Evolutionary conservation across 1,140 invertebrate species (phyloP), one percentile per base, ranked within the genome.

Genomic region (Ostrea denselamellosa): DNA sequence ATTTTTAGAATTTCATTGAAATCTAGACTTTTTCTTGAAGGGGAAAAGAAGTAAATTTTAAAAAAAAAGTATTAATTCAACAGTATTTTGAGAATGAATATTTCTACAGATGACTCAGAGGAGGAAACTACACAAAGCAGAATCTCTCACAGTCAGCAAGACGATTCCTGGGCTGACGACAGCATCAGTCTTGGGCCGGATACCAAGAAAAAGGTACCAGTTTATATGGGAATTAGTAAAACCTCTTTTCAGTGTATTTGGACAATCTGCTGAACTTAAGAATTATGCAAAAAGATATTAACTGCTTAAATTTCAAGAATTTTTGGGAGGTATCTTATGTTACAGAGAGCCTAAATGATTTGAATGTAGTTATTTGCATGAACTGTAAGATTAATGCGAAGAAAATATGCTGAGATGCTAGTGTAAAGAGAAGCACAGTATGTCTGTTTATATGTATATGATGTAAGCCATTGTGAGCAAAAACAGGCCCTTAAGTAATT

Each of bases 201-300:
- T 12, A 44, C 10, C 52, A 85, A 85, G 83, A 85, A 85, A 56
- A 85, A 85, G 83, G 83, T 85, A 85, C 25, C 25, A 77, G 68
- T 77, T 17, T 12, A 77, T 17, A 77, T 22, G 68, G 65, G 25
- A 77, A 77, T 14, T 34, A 12, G 22, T 34, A 12, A n/a, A 7
- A 3, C 5, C 3, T 62, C 2, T n/a, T 58, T 19, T 17, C 17
- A 8, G 2, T 62, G 12, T 62, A n/a, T 7, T 62, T 62, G 8
- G 19, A 2, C 17, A 3, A 58, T 62, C 3, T n/a, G 17, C 34
- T 44, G 34, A 44, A 44, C 34, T 44, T 44, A 44, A 44, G 34
- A 44, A 44, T 5, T 44, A 44, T 44, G 34, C 2, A 5, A 5
- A 44, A 44, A 44, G 5, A 44, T 44, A 44, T 44, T 1, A 44